Base-by-base conservation (phyloP, 2,888 invertebrate genomes). In the Idaea biselata region DNA sequence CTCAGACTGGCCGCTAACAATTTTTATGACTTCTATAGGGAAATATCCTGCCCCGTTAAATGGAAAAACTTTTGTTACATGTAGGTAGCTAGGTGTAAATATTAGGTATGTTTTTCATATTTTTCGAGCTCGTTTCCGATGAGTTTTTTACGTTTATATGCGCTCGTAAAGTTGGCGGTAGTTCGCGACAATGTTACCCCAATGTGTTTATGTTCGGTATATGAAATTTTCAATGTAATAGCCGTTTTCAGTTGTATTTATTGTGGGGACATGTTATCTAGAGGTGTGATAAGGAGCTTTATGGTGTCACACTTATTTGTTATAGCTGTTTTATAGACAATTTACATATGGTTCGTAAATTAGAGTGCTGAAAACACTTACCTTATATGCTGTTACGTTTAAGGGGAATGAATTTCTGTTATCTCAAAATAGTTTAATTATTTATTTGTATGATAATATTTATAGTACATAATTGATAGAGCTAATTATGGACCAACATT, bases 1-100 rank as follows among this genome's bases (percentile, higher is more conserved):
- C 59, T 62, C 68, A 71, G 68, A 71, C 79, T 77, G 79, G 71
- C 80, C 79, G 78, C 81, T 84, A 82, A 87, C 83, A 82, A 81
- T 89, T 87, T 91, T 91, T 91, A 91, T 86, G 88, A 88, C 88
- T 90, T 87, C 91, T 90, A 88, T 90, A 89, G 91, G 91, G 91
- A 91, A 91, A 91, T 91, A 90, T 84, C 75, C 76, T 84, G 84
- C 85, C 79, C 77, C 79, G 78, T 80, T 87, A 86, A 87, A 90
- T 88, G 88, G 87, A 87, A 87, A 91, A 91, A 90, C 83, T 91
- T 91, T 89, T 73, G 83, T 84, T 84, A 87, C 84, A 86, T 84
- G 80, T 60, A 25, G 25, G 80, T 60, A 25, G 25, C 25, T 25
- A 58, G 17, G 54, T 55, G 61, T 68, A 71, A 76, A 79, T 85